Evolutionary conservation across 2,113 vertebrate genomes (phyloP).

Genomic region (Rhea americana): DNA sequence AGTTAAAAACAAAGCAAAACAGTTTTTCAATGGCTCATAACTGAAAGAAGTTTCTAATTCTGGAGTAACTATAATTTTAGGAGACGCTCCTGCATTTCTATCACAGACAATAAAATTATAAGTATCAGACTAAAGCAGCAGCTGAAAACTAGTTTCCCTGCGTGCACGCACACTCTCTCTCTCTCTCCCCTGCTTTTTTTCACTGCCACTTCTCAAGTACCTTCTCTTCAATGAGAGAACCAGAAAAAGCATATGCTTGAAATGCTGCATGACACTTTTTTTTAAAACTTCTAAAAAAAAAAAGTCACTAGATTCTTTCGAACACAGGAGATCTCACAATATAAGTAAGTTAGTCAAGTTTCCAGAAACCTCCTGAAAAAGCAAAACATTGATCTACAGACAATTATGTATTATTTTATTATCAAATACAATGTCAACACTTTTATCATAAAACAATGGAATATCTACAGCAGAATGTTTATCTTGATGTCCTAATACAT

Average conservation of each 20-base stretch:
- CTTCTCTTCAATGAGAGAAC: conserved; percentile 54
- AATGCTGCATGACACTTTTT: conserved; percentile 47
- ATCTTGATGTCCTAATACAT: not conserved
- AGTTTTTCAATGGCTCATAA: not conserved
- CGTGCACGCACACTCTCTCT: not conserved
- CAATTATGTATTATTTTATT: not conserved
- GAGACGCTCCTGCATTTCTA: not conserved
- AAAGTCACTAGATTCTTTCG: conserved; percentile 51
- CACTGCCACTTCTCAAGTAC: not conserved
- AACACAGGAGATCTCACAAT: conserved; percentile 27
- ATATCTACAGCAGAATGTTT: not conserved
- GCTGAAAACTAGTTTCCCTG: not conserved
- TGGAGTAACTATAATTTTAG: not conserved
- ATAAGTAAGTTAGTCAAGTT: conserved; percentile 58
- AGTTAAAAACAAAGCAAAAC: not conserved
- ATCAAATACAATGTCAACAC: not conserved
- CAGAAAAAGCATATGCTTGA: conserved; percentile 56
- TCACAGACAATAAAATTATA: conserved; percentile 17
- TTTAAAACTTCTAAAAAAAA: conserved; percentile 41
- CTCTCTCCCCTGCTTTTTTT: not conserved
- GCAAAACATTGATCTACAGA: conserved; percentile 44
- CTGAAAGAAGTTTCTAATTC: not conserved
- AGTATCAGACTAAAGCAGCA: conserved; percentile 23
- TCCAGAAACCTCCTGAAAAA: conserved; percentile 55
- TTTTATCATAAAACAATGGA: not conserved